These are phyloP conservation scores for Silurus lanzhouensis DNA, from an alignment of 2,797 vertebrate genomes.

Conservation along the genomic window DNA sequence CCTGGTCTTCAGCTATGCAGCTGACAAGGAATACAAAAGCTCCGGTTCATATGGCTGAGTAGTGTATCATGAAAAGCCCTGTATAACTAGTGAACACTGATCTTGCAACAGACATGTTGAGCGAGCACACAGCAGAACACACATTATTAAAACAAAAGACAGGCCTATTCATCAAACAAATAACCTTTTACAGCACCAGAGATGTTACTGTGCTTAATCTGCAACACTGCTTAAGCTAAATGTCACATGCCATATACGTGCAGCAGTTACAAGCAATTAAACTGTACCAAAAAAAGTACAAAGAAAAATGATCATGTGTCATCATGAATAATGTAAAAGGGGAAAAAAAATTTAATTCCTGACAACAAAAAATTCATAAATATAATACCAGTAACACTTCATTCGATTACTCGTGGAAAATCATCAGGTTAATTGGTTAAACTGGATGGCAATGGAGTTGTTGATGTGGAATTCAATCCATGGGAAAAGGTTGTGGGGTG, in stretches of 20 bases:
- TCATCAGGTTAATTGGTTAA: too few relatives aligned
- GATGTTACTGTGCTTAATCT: conserved; percentile 9
- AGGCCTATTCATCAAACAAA: neutral
- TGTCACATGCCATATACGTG: neutral
- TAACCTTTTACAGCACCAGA: conserved; percentile 14
- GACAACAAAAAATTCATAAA: neutral
- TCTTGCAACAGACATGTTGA: neutral
- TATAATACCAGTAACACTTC: neutral
- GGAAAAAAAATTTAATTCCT: neutral
- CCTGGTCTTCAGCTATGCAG: neutral
- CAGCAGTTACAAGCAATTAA: neutral
- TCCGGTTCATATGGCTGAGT: neutral
- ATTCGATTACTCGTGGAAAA: neutral
- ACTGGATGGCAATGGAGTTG: too few relatives aligned
- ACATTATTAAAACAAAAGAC: neutral
- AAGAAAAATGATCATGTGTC: neutral
- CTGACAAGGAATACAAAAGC: neutral
- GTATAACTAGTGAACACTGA: neutral
- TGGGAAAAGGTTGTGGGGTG: neutral
- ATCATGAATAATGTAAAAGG: neutral
- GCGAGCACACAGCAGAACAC: neutral
- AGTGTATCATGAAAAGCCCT: neutral
- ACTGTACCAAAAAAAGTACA: too few relatives aligned
- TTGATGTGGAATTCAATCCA: neutral
- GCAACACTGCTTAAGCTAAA: conserved; percentile 15